Evolutionary conservation across 2,113 vertebrate genomes (phyloP).

Genomic region (Telmatochromis brachygnathus): DNA sequence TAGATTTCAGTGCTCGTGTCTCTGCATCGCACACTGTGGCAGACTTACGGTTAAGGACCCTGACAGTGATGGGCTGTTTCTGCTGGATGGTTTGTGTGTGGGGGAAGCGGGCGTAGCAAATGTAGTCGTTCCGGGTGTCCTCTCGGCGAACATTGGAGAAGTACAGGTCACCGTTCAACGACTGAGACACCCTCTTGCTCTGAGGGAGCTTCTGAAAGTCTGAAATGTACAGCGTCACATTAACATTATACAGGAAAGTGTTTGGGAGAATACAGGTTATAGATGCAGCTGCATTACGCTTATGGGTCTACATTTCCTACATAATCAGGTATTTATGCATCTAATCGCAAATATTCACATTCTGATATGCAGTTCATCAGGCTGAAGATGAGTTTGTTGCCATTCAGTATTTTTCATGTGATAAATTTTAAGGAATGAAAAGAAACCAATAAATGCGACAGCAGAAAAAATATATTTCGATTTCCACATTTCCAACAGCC

Average conservation of each 20-base stretch:
- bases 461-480: neutral
- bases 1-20: neutral
- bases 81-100: slow-evolving; percentile 98
- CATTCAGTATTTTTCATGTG: neutral
- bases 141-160: slow-evolving; percentile 90
- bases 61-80: slow-evolving; percentile 95
- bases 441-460: neutral
- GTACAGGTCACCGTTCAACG: slow-evolving; percentile 94
- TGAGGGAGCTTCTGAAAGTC: slow-evolving; percentile 93
- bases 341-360: neutral
- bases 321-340: neutral
- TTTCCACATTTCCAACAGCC: neutral
- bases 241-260: neutral
- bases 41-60: slow-evolving; percentile 86
- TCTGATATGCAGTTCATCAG: neutral
- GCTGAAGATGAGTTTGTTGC: neutral
- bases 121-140: slow-evolving; percentile 91
- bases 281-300: neutral
- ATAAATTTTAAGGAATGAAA: neutral
- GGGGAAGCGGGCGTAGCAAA: slow-evolving; percentile 97
- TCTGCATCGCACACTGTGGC: neutral
- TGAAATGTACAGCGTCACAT: slow-evolving; percentile 28
- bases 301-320: neutral
- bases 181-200: slow-evolving; percentile 88
- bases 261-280: neutral